These are phyloP conservation scores for Eudyptes chrysolophus DNA, from an alignment of 2,113 vertebrate species.

Conservation along the genomic window DNA sequence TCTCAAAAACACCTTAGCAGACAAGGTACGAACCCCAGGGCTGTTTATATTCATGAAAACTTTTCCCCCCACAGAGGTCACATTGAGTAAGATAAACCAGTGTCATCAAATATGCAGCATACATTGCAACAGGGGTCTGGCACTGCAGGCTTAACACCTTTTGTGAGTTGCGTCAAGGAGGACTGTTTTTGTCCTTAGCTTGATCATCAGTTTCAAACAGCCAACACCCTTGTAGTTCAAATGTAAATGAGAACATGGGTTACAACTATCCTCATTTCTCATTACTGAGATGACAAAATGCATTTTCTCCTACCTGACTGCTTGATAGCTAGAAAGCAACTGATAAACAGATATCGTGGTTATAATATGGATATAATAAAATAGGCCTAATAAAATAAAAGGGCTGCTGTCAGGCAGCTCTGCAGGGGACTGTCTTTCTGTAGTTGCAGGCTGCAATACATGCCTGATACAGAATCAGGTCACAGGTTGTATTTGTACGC, in stretches of 20 bases:
- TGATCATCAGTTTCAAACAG: not conserved
- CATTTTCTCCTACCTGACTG: conserved; percentile 2
- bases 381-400: conserved; percentile 9
- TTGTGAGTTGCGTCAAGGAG: not conserved
- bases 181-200: conserved; percentile 18
- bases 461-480: not conserved
- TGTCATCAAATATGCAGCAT: conserved; percentile 53
- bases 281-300: conserved; percentile 26
- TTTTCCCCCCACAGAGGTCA: conserved; percentile 40
- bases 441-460: not conserved
- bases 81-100: conserved; percentile 43
- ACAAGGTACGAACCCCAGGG: conserved; percentile 41
- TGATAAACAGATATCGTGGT: not conserved
- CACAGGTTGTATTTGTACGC: not conserved
- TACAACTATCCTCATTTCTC: conserved; percentile 10
- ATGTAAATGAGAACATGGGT: conserved; percentile 33
- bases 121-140: conserved; percentile 3
- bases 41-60: conserved; percentile 70
- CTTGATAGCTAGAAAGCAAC: not conserved
- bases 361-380: conserved; percentile 4
- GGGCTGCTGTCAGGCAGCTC: not conserved
- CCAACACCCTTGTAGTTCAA: not conserved
- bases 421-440: not conserved
- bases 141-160: conserved; percentile 11
- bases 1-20: conserved; percentile 64